Percentiles rank a stretch among this genome's conserved stretches.
phyloP scores from a whole-genome alignment of 1,140 invertebrate species.

The Drosophila punjabiensis region DNA sequence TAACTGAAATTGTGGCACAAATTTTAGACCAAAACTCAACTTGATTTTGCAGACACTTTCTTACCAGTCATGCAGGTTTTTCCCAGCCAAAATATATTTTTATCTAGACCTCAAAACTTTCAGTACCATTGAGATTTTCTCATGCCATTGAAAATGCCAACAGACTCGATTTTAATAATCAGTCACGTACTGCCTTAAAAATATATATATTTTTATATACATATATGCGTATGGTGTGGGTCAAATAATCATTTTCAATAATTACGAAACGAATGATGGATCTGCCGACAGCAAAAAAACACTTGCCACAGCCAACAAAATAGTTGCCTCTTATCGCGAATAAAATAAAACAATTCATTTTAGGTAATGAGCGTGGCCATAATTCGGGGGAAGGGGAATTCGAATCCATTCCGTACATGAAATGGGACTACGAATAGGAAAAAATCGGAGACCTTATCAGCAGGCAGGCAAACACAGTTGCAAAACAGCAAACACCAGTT shows the following conservation, averaged over 20 bases:
- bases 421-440: slow-evolving; percentile 34
- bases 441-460: slow-evolving; percentile 27
- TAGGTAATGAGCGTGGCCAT: slow-evolving; percentile 27
- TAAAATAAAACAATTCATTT: slow-evolving; percentile 29
- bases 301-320: slow-evolving; percentile 70
- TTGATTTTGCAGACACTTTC: neutral
- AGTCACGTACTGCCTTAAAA: slow-evolving; percentile 26
- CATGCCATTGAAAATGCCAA: slow-evolving; percentile 9
- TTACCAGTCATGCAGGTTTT: neutral
- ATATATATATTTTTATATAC: neutral
- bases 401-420: slow-evolving; percentile 6
- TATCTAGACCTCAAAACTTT: slow-evolving; percentile 4
- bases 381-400: slow-evolving; percentile 12
- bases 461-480: slow-evolving; percentile 60
- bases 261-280: slow-evolving; percentile 42
- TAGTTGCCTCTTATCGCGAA: slow-evolving; percentile 27
- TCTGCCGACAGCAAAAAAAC: slow-evolving; percentile 23
- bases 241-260: slow-evolving; percentile 6
- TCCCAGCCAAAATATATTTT: neutral
- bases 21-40: neutral
- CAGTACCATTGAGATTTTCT: slow-evolving; percentile 14
- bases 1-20: neutral
- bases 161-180: slow-evolving; percentile 6
- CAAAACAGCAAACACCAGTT: slow-evolving; percentile 59
- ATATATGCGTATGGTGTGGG: neutral